These are phyloP conservation scores for Drosophila murphyi DNA, from an alignment of 1,140 invertebrate genomes.

Conservation along the genomic window DNA sequence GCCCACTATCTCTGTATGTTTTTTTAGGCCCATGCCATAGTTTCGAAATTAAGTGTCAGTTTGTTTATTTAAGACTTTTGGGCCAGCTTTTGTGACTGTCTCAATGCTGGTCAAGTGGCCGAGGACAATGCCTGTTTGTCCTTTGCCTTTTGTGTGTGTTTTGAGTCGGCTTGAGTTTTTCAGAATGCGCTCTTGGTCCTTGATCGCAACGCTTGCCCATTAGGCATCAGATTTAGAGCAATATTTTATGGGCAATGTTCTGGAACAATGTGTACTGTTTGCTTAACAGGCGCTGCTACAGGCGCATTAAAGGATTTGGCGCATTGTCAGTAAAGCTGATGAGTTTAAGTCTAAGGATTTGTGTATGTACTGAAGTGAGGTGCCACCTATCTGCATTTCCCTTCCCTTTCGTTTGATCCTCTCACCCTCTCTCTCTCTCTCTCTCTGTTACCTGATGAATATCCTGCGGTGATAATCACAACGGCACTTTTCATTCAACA, in stretches of 20 bases:
- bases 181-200: background rate
- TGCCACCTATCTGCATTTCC: background rate
- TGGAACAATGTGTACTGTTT: conserved; percentile 30
- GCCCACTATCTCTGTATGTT: conserved; percentile 1
- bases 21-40: conserved; percentile 39
- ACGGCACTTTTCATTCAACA: conserved; percentile 45
- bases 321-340: conserved; percentile 36
- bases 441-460: conserved; percentile 16
- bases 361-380: background rate
- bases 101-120: conserved; percentile 44
- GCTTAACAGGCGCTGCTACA: conserved; percentile 50
- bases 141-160: background rate
- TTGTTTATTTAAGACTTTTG: conserved; percentile 28
- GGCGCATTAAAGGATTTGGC: conserved; percentile 71
- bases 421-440: background rate
- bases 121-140: conserved; percentile 30
- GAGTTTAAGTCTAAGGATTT: conserved; percentile 32
- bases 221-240: conserved; percentile 69
- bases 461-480: conserved; percentile 43
- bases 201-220: conserved; percentile 37
- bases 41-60: conserved; percentile 58
- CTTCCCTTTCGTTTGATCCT: background rate
- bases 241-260: conserved; percentile 21
- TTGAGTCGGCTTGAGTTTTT: background rate
- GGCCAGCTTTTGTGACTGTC: conserved; percentile 14